A percentile compares a stretch with the other conserved stretches of the same genome.
Conservation (phyloP, 1,140 invertebrate genomes). For the Anagrus nilaparvatae region DNA sequence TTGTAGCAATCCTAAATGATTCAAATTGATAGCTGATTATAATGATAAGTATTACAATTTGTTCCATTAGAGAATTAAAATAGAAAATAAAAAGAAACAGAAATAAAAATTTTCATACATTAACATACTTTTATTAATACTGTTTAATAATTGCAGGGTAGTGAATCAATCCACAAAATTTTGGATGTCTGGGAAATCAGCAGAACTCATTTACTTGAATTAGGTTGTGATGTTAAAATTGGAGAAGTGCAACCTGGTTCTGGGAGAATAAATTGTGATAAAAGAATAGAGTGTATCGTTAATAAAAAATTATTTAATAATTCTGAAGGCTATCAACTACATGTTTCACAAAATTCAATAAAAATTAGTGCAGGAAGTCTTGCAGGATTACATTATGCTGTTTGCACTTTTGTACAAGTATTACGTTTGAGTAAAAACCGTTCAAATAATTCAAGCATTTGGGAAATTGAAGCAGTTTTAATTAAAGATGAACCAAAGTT, state of each 20-base stretch:
- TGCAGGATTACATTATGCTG: constrained; percentile 49
- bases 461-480: constrained; percentile 40
- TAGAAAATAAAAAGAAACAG: no score
- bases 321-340: constrained; percentile 40
- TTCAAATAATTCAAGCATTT: constrained; percentile 22
- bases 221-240: constrained; percentile 42
- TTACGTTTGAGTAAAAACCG: constrained; percentile 41
- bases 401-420: constrained; percentile 53
- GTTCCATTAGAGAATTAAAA: no score
- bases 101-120: no score
- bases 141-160: constrained; percentile 29
- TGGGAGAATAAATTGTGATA: constrained; percentile 32
- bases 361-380: constrained; percentile 47
- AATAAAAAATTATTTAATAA: constrained; percentile 39
- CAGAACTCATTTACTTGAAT: constrained; percentile 36
- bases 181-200: constrained; percentile 46
- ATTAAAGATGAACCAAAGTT: constrained; percentile 55
- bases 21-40: no score
- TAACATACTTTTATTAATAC: no score
- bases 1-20: no score
- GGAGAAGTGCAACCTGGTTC: constrained; percentile 42
- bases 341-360: constrained; percentile 43
- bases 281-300: constrained; percentile 41
- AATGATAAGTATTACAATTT: not conserved
- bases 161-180: constrained; percentile 40